Evolutionary conservation across 2,113 vertebrate genomes (phyloP).

Genomic region (rat (Rattus norvegicus)): DNA sequence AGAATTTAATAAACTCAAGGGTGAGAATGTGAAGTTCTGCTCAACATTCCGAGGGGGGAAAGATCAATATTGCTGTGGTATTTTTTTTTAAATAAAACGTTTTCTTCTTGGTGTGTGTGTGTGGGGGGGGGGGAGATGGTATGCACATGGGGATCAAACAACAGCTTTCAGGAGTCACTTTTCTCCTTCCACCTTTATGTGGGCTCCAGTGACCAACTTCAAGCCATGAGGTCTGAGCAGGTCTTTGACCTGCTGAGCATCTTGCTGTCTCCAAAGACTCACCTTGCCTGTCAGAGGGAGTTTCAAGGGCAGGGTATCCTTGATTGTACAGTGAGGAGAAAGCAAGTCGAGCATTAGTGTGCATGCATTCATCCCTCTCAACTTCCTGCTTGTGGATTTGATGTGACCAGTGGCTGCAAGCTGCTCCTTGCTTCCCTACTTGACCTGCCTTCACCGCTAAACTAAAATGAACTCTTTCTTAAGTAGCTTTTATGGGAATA

Average conservation of each 20-base stretch:
- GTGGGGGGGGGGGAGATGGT: background rate
- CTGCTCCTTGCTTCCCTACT: background rate
- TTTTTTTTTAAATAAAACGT: background rate
- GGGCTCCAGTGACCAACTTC: background rate
- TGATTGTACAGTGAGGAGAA: accelerated
- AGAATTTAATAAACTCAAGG: background rate
- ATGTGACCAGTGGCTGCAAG: background rate
- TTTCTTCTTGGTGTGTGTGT: background rate
- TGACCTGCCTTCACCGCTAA: background rate
- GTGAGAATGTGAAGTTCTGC: background rate
- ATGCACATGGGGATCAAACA: background rate
- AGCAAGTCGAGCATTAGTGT: background rate
- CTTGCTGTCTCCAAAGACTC: background rate
- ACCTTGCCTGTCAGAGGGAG: background rate
- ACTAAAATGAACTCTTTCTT: background rate
- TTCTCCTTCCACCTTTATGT: background rate
- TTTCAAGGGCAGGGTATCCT: background rate
- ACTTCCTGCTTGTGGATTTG: background rate
- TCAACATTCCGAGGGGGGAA: background rate
- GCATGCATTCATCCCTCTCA: background rate
- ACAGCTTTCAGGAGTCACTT: background rate
- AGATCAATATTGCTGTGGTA: background rate
- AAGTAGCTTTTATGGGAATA: background rate
- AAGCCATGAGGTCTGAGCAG: background rate
- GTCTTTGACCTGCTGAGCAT: no score